Evolutionary conservation across 2,888 invertebrate species (phyloP), one percentile per base, ranked within the genome.

Genomic region (Parochlus steinenii): DNA sequence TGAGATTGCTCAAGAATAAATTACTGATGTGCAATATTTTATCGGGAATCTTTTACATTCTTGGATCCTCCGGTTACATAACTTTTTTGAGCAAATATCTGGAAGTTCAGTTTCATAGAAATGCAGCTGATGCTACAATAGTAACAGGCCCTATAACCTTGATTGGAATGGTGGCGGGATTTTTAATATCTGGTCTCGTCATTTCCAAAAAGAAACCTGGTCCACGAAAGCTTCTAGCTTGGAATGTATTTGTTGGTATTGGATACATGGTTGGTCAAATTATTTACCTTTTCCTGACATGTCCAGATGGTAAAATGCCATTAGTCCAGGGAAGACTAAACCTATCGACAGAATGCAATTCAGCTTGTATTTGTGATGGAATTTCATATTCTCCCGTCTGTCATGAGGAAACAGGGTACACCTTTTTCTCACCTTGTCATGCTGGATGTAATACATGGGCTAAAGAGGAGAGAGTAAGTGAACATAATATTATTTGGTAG

Each of bases 11-110:
- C 25, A 64, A 58, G 20, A 78, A 78, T 49, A 71, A 70, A 50
- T 53, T 77, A 7, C 62, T 78, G 35, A 64, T 76, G 41, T 68
- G 64, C 42, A 74, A 78, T 51, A 74, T 71, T 25, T 52, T 70
- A 3, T 69, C 74, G 19, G 72, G 64, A 4, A 66, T 75, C 10
- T 74, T 75, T 43, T 75, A 74, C 42, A 62, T 77, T 27, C 49
- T 72, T 31, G 70, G 71, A 17, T 64, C 65, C 4, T 61, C 68
- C 1, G 74, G 73, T 0, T 73, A 73, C 45, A 71, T 75, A 48
- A 78, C 75, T 8, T 81, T 74, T 50, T 58, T 77, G 45, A 71
- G 74, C 6, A 80, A 78, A 50, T 77, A 78, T 50, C 65, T 80
- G 48, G 79, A 81, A 55, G 73, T 76, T 6, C 75, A 78, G 50